Evolutionary conservation across 1,140 invertebrate species (phyloP), one percentile per base, ranked within the genome.

Genomic region (Dendroctonus valens): DNA sequence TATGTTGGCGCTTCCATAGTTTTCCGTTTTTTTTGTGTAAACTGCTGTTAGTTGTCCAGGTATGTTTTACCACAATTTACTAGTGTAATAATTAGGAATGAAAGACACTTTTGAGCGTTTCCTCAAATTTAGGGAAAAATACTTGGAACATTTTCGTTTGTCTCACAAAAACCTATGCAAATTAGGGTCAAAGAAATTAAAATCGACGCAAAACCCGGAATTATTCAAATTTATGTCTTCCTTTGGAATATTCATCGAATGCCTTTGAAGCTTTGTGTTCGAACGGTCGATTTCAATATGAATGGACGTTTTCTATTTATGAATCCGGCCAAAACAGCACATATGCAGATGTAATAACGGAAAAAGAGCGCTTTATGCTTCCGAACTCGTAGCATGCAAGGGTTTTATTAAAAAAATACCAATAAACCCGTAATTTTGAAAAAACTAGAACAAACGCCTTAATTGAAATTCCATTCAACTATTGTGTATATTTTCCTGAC

Each of bases 101-200:
- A 44, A 7, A 7, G 7, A 44, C 42, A 44, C n/a, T 7, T n/a
- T 11, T 46, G 8, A 5, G 8, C 12, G 1, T 4, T 46, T 11
- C 3, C 8, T 9, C 1, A n/a, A 1, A 46, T 46, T 46, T 46
- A 46, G 8, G 42, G 8, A 12, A 46, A 46, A 46, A 2, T 11
- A 4, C 8, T 46, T 3, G 8, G 12, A 46, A 5, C 4, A 11
- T 46, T 2, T 11, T 11, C 3, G 8, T 46, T 12, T 12, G 42
- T 0, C 12, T 0, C 42, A 12, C 8, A 46, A 11, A 9, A 46
- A 46, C 42, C 8, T 46, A 46, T 46, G 42, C 12, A 46, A 46
- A 46, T 46, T 11, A 46, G 42, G 42, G 42, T 46, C 42, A 46
- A 46, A 46, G 12, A 46, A 46, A 9, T 11, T 46, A 46, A 46